A percentile compares a stretch with the other conserved stretches of the same genome.
phyloP scores from a whole-genome alignment of 64 coral and sea anemone species.

The Stichodactyla helianthus region DNA sequence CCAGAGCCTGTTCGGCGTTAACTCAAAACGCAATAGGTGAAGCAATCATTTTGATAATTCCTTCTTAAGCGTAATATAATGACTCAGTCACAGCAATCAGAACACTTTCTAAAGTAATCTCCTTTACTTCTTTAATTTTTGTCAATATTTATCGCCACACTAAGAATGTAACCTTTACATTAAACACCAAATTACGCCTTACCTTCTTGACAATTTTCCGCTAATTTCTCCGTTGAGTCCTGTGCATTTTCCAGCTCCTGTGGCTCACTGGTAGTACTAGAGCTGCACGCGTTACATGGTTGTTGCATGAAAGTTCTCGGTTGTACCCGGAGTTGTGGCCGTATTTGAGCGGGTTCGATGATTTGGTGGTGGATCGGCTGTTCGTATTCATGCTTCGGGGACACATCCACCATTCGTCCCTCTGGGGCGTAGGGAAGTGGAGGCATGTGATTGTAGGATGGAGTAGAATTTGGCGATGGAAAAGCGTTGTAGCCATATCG shows the following conservation, averaged over 20 bases:
- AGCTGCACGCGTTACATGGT: conserved; percentile 13
- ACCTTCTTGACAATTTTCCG: conserved; percentile 65
- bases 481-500: conserved; percentile 48
- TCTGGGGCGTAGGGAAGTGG: conserved; percentile 29
- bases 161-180: conserved; percentile 1
- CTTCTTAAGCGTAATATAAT: conserved; percentile 57
- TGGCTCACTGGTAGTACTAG: not conserved
- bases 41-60: conserved; percentile 47
- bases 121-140: conserved; percentile 19
- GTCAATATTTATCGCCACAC: conserved; percentile 26
- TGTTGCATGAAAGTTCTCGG: conserved; percentile 19
- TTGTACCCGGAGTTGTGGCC: not conserved
- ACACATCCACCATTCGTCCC: conserved; percentile 10
- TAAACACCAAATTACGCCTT: conserved; percentile 8
- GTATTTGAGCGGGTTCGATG: not conserved
- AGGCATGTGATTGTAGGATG: conserved; percentile 55
- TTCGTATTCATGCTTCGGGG: conserved; percentile 37
- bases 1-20: not conserved
- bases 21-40: not conserved
- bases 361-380: conserved; percentile 30
- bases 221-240: conserved; percentile 30
- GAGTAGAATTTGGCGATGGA: conserved; percentile 24
- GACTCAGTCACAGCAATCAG: conserved; percentile 35
- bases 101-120: conserved; percentile 1
- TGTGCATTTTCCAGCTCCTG: not conserved